Evolutionary conservation across 2,888 invertebrate genomes (phyloP), one percentile per base, ranked within the genome.

Genomic region (Mayetiola destructor): DNA sequence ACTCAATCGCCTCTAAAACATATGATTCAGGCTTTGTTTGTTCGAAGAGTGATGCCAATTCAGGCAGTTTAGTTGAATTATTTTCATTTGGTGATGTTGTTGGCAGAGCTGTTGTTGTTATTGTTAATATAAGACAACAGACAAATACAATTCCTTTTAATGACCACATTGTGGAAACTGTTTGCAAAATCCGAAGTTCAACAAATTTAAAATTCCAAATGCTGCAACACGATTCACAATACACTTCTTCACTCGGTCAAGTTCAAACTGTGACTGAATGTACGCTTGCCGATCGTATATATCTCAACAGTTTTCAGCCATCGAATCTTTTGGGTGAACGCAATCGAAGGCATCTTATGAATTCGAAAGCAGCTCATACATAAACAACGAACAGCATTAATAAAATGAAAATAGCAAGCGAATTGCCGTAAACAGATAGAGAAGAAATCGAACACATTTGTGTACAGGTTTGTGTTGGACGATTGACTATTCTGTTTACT

Each of bases 181-280:
- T 56, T 58, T 48, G 30, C 36, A 52, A 56, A 56, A 37, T 56
- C 23, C 12, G 27, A 27, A 27, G 16, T 2, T 20, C 12, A 27
- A 48, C 2, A 27, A 48, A 9, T 42, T 14, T 23, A 27, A 48
- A 37, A 37, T 37, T 27, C 23, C 14, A 16, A 27, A 48, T 1
- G 27, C 8, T 23, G 2, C 20, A 21, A 21, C 21, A 54, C 35
- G 14, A 36, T 54, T 32, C 35, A 14, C 35, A 35, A 21, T 16
- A 20, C 35, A 32, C 35, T 40, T 58, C 35, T 48, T 58, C 55
- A 55, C 60, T 55, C 59, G 59, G 57, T 53, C 60, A 59, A 60
- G 59, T 58, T 58, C 59, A 57, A 58, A 48, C 27, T 27, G 32
- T 52, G 27, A 60, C 60, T 60, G 59, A 59, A 53, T 32, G 23